Conservation (phyloP, 2,113 vertebrate species). For the Desmodus rotundus region DNA sequence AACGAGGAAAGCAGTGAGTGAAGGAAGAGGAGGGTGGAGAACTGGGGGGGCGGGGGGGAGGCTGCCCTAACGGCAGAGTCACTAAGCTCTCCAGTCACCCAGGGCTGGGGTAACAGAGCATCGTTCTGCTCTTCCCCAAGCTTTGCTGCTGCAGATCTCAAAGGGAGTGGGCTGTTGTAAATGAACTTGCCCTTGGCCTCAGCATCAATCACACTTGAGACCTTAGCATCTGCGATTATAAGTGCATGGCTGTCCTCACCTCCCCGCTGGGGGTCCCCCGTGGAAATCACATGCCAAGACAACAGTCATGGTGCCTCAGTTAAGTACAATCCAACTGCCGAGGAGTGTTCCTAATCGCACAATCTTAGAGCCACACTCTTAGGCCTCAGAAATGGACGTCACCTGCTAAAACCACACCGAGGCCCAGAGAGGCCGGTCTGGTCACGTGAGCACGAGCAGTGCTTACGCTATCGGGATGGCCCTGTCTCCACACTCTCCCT, state of each 20-base stretch:
- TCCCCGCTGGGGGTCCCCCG: background rate
- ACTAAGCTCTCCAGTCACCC: fast-evolving
- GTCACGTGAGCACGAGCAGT: background rate
- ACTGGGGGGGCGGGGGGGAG: fast-evolving
- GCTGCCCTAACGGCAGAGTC: background rate
- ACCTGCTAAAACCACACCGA: background rate
- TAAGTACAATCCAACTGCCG: constrained; percentile 53
- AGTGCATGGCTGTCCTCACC: background rate
- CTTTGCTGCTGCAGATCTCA: background rate
- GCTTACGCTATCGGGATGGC: background rate
- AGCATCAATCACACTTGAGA: background rate
- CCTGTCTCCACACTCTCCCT: background rate
- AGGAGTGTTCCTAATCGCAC: constrained; percentile 34
- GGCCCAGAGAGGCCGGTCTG: background rate
- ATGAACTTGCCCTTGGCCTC: constrained; percentile 7
- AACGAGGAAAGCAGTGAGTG: background rate
- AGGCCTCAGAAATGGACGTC: background rate
- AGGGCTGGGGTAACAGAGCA: background rate
- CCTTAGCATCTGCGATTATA: background rate
- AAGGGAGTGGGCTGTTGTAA: background rate
- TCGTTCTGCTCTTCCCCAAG: background rate
- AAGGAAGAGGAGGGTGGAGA: background rate
- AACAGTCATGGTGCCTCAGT: constrained; percentile 47
- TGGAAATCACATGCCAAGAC: constrained; percentile 34
- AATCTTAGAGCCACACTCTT: background rate